Evolutionary conservation across 2,113 vertebrate species (phyloP).

Genomic region (Copsychus sechellarum): DNA sequence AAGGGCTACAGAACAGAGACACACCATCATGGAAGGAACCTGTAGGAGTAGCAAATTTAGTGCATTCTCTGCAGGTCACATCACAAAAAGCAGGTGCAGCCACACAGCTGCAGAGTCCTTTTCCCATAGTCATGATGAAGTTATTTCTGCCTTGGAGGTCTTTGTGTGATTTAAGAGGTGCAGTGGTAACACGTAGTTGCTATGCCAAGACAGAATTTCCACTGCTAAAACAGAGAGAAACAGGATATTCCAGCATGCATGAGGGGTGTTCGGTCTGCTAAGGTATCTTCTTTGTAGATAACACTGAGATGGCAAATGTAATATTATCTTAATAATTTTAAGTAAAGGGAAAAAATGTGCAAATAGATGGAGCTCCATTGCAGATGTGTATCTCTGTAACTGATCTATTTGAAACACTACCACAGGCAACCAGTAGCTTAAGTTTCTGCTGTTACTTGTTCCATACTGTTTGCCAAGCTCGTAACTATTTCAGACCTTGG

Average conservation of each 20-base stretch:
- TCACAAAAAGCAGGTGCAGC: background rate
- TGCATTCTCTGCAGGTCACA: background rate
- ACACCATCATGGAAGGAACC: background rate
- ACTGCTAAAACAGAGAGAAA: constrained; percentile 7
- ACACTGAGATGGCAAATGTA: background rate
- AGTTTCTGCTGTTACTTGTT: background rate
- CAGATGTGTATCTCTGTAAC: background rate
- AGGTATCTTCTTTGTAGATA: background rate
- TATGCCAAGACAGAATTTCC: background rate
- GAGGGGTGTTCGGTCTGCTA: background rate
- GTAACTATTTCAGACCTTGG: background rate
- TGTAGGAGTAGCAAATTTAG: background rate
- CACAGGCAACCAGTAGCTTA: background rate
- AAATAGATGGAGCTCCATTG: background rate
- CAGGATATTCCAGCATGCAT: background rate
- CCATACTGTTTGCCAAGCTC: background rate
- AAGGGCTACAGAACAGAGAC: background rate
- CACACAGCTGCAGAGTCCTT: background rate
- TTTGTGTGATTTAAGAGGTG: constrained; percentile 28
- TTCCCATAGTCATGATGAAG: background rate
- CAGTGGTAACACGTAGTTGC: background rate
- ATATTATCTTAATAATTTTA: background rate
- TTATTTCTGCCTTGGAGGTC: background rate
- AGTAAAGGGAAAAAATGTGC: background rate
- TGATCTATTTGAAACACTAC: background rate